Base-by-base conservation (phyloP, 2,113 vertebrate genomes). In the Austrofundulus limnaeus region DNA sequence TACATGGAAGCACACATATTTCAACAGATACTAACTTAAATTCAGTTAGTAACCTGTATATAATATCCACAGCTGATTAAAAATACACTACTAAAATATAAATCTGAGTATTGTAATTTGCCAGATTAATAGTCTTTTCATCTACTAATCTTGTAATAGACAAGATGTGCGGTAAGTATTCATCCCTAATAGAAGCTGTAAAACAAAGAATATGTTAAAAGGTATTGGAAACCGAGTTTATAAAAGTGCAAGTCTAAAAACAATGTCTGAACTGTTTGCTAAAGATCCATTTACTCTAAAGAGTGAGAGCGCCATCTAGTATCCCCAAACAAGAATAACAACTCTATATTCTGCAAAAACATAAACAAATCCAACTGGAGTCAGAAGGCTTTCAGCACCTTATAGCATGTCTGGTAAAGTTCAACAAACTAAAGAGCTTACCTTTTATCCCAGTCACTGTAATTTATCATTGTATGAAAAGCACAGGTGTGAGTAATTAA, bases 271-370 rank as follows among this genome's bases (percentile, higher is more conserved):
- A 34, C 43, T 20, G n/a, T 3, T 11, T 46, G 16, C 2, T 8
- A 43, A n/a, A 19, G n/a, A 10, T 45, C n/a, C 16, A 11, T 46
- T 71, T 70, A 12, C 56, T 59, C 5, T n/a, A 50, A 61, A 77
- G 85, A 53, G 67, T 68, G 77, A 77, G 61, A 81, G 58, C 54
- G 67, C 92, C 93, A 89, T 85, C 92, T 94, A 90, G 89, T 81
- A 48, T 37, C 38, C 1, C 19, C 11, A 63, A 70, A 70, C 11
- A 7, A 45, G 23, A 83, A 68, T 0, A 25, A 49, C 70, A 77
- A 25, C 19, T 16, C 24, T 41, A 25, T 41, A n/a, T 15, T 12
- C 4, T 12, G 16, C 45, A n/a, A n/a, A 20, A 24, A 19, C 5
- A 5, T 25, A 14, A 1, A 20, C 25, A 4, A 2, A 2, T n/a